Evolutionary conservation across 2,797 vertebrate species (phyloP), one percentile per base, ranked within the genome.

Genomic region (Fratercula arctica): DNA sequence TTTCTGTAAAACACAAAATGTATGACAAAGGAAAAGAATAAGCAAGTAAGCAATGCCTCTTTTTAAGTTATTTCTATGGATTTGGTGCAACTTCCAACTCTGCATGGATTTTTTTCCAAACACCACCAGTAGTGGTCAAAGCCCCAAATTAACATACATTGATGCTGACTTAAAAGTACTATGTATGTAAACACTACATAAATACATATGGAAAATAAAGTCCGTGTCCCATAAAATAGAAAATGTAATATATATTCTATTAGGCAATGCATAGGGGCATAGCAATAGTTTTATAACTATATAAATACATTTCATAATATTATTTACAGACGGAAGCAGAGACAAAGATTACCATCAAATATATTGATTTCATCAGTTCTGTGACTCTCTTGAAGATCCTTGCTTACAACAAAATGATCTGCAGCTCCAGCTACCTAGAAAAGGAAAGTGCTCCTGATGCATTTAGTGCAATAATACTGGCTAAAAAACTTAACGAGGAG

Each of bases 341-440:
- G 33, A 76, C 43, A 74, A 61, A 86, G 29, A 19, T n/a, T 51
- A 69, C 79, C 37, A 77, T 74, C 63, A 85, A 88, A 98, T 39
- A 97, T 59, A 70, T 96, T 98, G 87, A 97, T 89, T 87, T 98
- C 87, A 10, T 64, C 59, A 69, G 98, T 97, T 31, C 91, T 92
- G 45, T 98, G 95, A 41, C 89, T 74, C n/a, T 97, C 73, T 77
- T 98, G 92, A 82, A 99, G 96, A 94, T 98, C 98, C 43, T 97
- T 91, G 28, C 98, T 97, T n/a, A 97, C 97, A 98, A 98, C 97
- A 68, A 91, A 98, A 41, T 97, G 96, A 95, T 98, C 98, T 80
- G 98, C 98, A 63, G 98, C 97, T 90, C 97, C 98, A 69, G 98
- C 97, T 75, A 98, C 97, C 98, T 98, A 94, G 72, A 68, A 76